Conservation (phyloP, 2,113 vertebrate species). For the Brachionichthys hirsutus region DNA sequence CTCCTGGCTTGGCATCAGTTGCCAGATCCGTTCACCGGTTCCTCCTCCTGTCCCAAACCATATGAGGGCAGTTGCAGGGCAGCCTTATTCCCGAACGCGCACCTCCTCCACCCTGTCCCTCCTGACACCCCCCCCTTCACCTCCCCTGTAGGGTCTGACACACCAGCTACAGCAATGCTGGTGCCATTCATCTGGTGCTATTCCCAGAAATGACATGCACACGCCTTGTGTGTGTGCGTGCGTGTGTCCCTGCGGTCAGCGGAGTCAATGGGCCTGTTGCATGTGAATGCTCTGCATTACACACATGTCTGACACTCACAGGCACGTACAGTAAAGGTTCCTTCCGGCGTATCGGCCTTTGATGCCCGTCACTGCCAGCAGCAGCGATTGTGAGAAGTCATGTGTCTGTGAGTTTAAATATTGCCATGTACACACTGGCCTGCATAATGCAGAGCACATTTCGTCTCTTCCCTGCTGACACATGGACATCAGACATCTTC, state of each 20-base stretch:
- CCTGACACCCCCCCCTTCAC: not conserved
- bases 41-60: slow-evolving; percentile 27
- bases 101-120: not conserved
- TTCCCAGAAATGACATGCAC: slow-evolving; percentile 20
- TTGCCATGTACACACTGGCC: slow-evolving; percentile 18
- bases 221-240: slow-evolving; percentile 17
- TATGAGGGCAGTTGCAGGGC: slow-evolving; percentile 38
- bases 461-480: not conserved
- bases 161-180: slow-evolving; percentile 53
- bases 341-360: slow-evolving; percentile 31
- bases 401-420: slow-evolving; percentile 25
- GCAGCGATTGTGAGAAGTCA: slow-evolving; percentile 51
- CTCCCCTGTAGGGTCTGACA: slow-evolving; percentile 22
- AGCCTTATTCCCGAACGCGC: slow-evolving; percentile 19
- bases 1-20: no score
- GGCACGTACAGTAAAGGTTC: no score
- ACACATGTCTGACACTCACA: slow-evolving; percentile 1
- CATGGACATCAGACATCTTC: slow-evolving; percentile 22
- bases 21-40: not conserved
- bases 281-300: slow-evolving; percentile 49
- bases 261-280: slow-evolving; percentile 44
- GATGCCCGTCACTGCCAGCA: slow-evolving; percentile 6
- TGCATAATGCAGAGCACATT: slow-evolving; percentile 4
- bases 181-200: not conserved
- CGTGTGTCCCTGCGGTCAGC: no score